Percentiles rank a stretch among this genome's conserved stretches.
phyloP scores from a whole-genome alignment of 2,888 invertebrate species.

The Eutolmus rufibarbis region DNA sequence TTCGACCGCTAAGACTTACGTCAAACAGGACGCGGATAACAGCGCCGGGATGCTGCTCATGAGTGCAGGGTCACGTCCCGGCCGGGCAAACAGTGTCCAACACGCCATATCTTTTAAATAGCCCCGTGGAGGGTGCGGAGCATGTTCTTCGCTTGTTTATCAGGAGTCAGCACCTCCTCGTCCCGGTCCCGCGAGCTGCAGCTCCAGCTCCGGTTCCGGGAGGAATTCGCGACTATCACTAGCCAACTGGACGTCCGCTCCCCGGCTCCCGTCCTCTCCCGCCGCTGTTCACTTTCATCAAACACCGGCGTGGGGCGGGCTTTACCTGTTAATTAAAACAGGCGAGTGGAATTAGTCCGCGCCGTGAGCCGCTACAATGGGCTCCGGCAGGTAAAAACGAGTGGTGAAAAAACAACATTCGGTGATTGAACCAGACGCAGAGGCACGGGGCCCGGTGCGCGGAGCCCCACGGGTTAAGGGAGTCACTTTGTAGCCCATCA shows the following conservation, averaged over 20 bases:
- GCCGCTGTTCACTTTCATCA: neutral
- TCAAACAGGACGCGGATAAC: constrained; percentile 1
- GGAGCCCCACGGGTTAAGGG: constrained; percentile 21
- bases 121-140: neutral
- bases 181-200: neutral
- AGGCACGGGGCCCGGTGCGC: neutral
- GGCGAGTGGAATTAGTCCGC: constrained; percentile 14
- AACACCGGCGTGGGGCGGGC: constrained; percentile 13
- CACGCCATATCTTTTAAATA: constrained; percentile 11
- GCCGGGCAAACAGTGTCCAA: constrained; percentile 8
- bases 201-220: neutral
- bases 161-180: neutral
- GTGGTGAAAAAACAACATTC: constrained; percentile 14
- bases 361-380: constrained; percentile 5
- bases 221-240: neutral
- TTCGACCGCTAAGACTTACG: neutral
- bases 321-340: constrained; percentile 32
- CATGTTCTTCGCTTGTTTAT: constrained; percentile 2
- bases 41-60: neutral
- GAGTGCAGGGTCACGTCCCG: constrained; percentile 25
- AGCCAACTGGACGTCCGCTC: neutral
- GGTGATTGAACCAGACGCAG: constrained; percentile 13
- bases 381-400: neutral
- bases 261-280: neutral
- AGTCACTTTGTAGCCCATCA: constrained; percentile 31